A percentile compares a stretch with the other conserved stretches of the same genome.
phyloP scores from a whole-genome alignment of 2,797 vertebrate genomes.

The Menidia menidia region DNA sequence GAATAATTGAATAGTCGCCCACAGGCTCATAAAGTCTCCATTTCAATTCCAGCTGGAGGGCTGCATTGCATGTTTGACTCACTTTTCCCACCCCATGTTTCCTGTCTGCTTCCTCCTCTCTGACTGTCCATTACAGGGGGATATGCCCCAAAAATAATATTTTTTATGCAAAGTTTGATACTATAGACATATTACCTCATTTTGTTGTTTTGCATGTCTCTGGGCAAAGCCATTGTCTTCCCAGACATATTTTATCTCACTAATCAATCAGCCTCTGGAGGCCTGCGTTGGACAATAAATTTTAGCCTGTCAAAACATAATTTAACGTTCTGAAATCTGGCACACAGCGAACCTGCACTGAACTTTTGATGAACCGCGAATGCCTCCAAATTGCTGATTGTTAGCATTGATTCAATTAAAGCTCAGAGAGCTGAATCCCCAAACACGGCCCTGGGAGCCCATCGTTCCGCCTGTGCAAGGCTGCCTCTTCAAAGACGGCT shows the following conservation, averaged over 20 bases:
- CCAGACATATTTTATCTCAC: slow-evolving; percentile 66
- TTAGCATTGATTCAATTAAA: slow-evolving; percentile 79
- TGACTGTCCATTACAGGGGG: slow-evolving; percentile 17
- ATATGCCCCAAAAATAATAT: slow-evolving; percentile 20
- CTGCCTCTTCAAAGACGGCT: slow-evolving; percentile 45
- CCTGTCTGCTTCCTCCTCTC: slow-evolving; percentile 8
- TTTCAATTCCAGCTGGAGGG: slow-evolving; percentile 26
- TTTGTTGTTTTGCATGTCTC: slow-evolving; percentile 44
- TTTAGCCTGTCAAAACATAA: slow-evolving; percentile 78
- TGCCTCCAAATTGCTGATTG: slow-evolving; percentile 67
- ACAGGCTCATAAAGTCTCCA: slow-evolving; percentile 11
- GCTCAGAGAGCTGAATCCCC: slow-evolving; percentile 51
- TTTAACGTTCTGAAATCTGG: slow-evolving; percentile 70
- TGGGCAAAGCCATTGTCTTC: slow-evolving; percentile 63
- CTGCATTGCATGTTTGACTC: slow-evolving; percentile 13
- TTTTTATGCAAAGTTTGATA: slow-evolving; percentile 8
- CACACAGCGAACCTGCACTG: slow-evolving; percentile 70
- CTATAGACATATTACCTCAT: slow-evolving; percentile 20
- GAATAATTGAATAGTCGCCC: slow-evolving; percentile 24
- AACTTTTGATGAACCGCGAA: slow-evolving; percentile 80
- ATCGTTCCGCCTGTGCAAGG: slow-evolving; percentile 35
- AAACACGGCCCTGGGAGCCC: slow-evolving; percentile 49
- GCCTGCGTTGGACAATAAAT: slow-evolving; percentile 68
- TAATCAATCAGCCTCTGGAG: slow-evolving; percentile 75
- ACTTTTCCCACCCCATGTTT: slow-evolving; percentile 1